Percentiles rank a stretch among this genome's conserved stretches.
Evolutionary conservation across 2,113 vertebrate genomes (phyloP).

Genomic region (Saimiri boliviensis): DNA sequence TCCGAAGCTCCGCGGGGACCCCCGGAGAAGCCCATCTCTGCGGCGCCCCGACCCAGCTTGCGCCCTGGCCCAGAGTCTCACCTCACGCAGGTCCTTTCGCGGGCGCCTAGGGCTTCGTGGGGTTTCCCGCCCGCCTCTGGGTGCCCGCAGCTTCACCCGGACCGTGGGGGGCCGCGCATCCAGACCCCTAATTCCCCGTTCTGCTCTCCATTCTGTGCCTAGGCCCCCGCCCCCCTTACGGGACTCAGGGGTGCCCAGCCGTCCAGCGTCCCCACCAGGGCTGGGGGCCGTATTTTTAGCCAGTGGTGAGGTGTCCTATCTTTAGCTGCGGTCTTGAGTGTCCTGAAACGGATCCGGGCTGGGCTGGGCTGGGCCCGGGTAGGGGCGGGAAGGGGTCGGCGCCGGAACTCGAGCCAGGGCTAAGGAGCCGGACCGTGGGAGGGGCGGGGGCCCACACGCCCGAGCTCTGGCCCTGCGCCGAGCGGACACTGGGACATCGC

Average conservation of each 20-base stretch:
- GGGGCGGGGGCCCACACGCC: constrained; percentile 28
- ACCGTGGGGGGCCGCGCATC: not conserved
- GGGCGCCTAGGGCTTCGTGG: not conserved
- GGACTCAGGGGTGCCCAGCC: not conserved
- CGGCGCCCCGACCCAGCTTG: not conserved
- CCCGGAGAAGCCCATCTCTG: not conserved
- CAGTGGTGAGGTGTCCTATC: constrained; percentile 65
- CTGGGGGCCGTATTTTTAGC: constrained; percentile 69
- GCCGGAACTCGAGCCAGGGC: constrained; percentile 42
- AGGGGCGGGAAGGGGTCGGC: constrained; percentile 41
- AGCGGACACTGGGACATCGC: constrained; percentile 62
- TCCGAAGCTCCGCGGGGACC: not conserved
- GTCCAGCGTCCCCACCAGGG: not conserved
- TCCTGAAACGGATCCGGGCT: constrained; percentile 56
- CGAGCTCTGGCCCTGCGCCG: constrained; percentile 55
- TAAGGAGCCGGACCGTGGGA: constrained; percentile 3
- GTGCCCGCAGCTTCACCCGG: not conserved
- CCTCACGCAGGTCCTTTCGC: not conserved
- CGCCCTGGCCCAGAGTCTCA: not conserved
- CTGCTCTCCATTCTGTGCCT: not conserved
- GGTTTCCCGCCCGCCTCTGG: not conserved
- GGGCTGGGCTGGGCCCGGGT: not conserved
- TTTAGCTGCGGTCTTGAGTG: constrained; percentile 55
- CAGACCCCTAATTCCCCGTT: not conserved
- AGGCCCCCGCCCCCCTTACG: not conserved